Base-by-base conservation (phyloP, 2,797 vertebrate species). In the Microchirus variegatus region DNA sequence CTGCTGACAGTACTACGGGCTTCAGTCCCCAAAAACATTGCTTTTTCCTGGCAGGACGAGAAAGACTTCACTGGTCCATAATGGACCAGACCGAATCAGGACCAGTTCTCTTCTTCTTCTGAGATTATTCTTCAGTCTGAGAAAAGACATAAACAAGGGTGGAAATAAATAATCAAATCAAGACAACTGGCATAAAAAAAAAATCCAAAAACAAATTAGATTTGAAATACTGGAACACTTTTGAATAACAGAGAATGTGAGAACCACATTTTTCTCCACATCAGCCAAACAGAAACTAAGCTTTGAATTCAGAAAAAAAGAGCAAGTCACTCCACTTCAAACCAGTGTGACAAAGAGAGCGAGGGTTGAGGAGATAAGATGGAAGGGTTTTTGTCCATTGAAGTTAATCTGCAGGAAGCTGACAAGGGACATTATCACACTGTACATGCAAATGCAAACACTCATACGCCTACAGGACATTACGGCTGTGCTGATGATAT, bases 351-450 rank as follows among this genome's bases (percentile, higher is more conserved):
- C 65, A 81, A 53, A 19, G 17, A 46, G 40, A 66, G 59, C 52
- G 66, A 73, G 49, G 47, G 47, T 54, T 49, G 62, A 63, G 37
- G 63, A 12, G 79, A 61, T 53, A 71, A 80, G 75, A 77, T 77
- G 70, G 87, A 70, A 70, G 74, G 72, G 89, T 86, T 44, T 90
- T 89, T 70, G 87, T 44, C 73, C 37, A 45, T 61, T 76, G 73
- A 79, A 74, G 67, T 71, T 90, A 89, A 92, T 90, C 90, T 91
- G 57, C 75, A 73, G 65, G 78, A 89, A 73, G 80, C 85, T 88
- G 86, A 87, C 84, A 73, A 67, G 76, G 75, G 77, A 83, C 82
- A 85, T 85, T 88, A 92, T 87, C 76, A 79, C 75, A 81, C 73
- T 42, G 12, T 42, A n/a, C 41, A 15, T 16, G 63, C 63, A 62